Base-by-base conservation (phyloP, 2,797 vertebrate genomes). In the Limosa lapponica region DNA sequence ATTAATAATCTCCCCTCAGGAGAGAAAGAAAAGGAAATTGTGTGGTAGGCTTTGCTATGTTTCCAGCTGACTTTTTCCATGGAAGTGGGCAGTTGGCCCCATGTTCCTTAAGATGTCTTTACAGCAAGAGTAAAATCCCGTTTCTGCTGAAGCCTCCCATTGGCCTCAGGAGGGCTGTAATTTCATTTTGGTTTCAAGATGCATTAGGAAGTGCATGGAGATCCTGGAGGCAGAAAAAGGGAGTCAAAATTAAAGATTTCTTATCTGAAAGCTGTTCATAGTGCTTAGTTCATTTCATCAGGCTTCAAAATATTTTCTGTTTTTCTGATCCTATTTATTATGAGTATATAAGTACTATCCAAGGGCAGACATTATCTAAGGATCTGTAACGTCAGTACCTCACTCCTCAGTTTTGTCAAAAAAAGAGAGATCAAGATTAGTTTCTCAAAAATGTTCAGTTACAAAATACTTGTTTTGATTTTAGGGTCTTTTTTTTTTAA, bases 41-140 rank as follows among this genome's bases (percentile, higher is more conserved):
- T 93, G 85, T 81, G 65, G 89, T 95, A 92, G 66, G 34, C 46
- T 95, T 94, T 94, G 83, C 93, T 95, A 4, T 61, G 58, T 94
- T 91, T 92, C 91, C 91, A 95, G 73, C 59, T 91, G 80, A 86
- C 54, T 87, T 70, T 70, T 96, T 94, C 87, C 80, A 64, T 11
- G 82, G 57, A 86, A 96, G 62, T 81, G 82, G 82, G 93, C 77
- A 89, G 46, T 73, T 90, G 20, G 30, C 13, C 46, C 65, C 28
- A 27, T 57, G 58, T 79, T 95, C 89, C 82, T 78, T 64, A 86
- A 59, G 80, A 48, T 91, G 11, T 74, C 82, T 91, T 85, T 89
- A 54, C 57, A 58, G 82, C 52, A 61, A 70, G 27, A 55, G 46
- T 78, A 71, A 93, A 89, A 90, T 79, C 55, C 62, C 0, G 0